These are phyloP conservation scores for Danio jaintianensis DNA, from an alignment of 2,797 vertebrate species.

Conservation along the genomic window DNA sequence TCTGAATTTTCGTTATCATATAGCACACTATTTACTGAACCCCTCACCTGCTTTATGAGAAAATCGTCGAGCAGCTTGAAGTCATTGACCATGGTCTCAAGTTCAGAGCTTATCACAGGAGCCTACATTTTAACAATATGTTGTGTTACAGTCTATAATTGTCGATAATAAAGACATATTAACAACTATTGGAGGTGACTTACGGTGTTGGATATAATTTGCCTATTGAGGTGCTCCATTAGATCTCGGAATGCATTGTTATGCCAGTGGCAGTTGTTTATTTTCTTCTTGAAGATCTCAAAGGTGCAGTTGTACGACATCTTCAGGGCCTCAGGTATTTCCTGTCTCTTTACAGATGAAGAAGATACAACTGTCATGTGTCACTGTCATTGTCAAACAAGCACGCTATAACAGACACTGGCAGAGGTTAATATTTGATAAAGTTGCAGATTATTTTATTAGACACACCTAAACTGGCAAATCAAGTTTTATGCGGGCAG, in stretches of 20 bases:
- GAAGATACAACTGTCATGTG: background rate
- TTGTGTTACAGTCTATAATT: background rate
- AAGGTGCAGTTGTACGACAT: background rate
- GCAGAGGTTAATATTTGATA: background rate
- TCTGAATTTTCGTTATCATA: background rate
- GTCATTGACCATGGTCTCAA: background rate
- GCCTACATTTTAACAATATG: background rate
- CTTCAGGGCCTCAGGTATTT: background rate
- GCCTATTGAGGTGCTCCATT: constrained; percentile 12
- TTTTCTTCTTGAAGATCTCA: constrained; percentile 43
- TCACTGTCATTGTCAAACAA: background rate
- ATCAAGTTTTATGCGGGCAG: background rate
- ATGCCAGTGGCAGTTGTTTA: constrained; percentile 7
- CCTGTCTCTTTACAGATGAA: background rate
- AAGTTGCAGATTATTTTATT: background rate
- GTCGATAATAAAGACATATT: background rate
- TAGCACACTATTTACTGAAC: too few relatives aligned
- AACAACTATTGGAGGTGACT: background rate
- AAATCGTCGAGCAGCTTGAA: background rate
- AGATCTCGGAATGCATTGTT: background rate
- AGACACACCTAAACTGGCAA: background rate
- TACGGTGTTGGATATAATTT: constrained; percentile 7
- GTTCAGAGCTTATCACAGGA: background rate
- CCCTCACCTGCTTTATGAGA: constrained; percentile 33
- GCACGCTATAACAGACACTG: too few relatives aligned